phyloP scores from a whole-genome alignment of 2,113 vertebrate genomes.

The Sylvietta virens region DNA sequence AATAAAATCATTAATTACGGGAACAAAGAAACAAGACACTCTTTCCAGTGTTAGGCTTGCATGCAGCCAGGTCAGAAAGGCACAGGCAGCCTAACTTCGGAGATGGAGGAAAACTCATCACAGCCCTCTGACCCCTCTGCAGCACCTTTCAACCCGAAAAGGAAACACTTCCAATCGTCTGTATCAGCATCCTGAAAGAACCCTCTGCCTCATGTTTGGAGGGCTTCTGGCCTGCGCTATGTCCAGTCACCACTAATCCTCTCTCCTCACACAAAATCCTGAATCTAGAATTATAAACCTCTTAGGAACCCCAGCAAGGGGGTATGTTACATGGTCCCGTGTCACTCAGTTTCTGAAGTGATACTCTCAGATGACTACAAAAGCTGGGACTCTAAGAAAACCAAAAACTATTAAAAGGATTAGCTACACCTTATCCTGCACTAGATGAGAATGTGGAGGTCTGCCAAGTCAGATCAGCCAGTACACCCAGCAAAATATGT shows the following conservation, averaged over 20 bases:
- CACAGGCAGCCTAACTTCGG: not conserved
- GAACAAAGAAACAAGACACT: not conserved
- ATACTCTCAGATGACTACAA: not conserved
- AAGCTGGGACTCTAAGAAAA: not conserved
- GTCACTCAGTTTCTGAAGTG: not conserved
- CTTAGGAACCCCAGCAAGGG: not conserved
- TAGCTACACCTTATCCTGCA: not conserved
- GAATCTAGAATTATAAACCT: not conserved
- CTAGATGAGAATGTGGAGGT: not conserved
- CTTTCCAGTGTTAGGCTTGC: not conserved
- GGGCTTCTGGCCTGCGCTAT: not conserved
- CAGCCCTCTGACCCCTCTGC: not conserved
- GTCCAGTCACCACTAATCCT: not conserved
- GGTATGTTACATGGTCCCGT: not conserved
- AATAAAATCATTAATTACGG: constrained; percentile 26
- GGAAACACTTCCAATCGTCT: not conserved
- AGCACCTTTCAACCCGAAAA: not conserved
- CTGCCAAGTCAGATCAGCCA: not conserved
- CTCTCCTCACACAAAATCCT: not conserved
- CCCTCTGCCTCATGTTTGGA: not conserved
- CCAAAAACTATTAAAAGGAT: not conserved
- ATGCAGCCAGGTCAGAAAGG: not conserved
- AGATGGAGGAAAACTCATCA: not conserved
- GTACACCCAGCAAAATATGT: not conserved
- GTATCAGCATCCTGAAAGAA: not conserved